Evolutionary conservation across 2,888 invertebrate genomes (phyloP), one percentile per base, ranked within the genome.

Genomic region (Parnassius mnemosyne): DNA sequence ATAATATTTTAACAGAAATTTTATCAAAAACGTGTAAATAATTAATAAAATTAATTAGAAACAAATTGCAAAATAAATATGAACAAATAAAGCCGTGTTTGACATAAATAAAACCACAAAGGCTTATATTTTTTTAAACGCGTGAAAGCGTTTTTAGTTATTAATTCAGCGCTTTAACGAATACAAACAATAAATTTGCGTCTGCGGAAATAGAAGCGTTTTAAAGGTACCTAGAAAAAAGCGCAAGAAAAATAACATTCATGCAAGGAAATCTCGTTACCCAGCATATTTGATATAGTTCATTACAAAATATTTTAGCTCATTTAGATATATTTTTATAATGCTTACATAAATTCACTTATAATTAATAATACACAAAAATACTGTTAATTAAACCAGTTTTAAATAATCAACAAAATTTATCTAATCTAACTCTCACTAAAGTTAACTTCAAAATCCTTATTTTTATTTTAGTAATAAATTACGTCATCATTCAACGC

Each of bases 221-320:
- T 25, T n/a, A 47, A n/a, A 34, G 16, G 12, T 3, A 10, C 12
- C 12, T 47, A 42, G 58, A 50, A 57, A 44, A 43, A 63, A 59
- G 55, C 63, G 54, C 54, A 62, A 43, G 16, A 50, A 43, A 50
- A 76, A 75, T 76, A 83, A 86, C 82, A 86, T 87, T 87, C 89
- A 90, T 90, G 90, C 90, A 89, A 89, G 88, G 85, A 90, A 91
- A 91, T 91, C 90, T 91, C 90, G 90, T 91, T 89, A 88, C 81
- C 82, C 81, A 78, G 83, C 81, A 71, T 72, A 69, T 56, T 51
- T 16, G 41, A 51, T n/a, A 10, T 9, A 47, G 12, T 51, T 43
- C 11, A 47, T 51, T 25, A 20, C 51, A 16, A 51, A 51, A 51
- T 3, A 34, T 34, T 34, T 34, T 5, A 34, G 34, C 7, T 34